phyloP scores from a whole-genome alignment of 2,797 vertebrate species.

The Oryzias dopingdopingensis region DNA sequence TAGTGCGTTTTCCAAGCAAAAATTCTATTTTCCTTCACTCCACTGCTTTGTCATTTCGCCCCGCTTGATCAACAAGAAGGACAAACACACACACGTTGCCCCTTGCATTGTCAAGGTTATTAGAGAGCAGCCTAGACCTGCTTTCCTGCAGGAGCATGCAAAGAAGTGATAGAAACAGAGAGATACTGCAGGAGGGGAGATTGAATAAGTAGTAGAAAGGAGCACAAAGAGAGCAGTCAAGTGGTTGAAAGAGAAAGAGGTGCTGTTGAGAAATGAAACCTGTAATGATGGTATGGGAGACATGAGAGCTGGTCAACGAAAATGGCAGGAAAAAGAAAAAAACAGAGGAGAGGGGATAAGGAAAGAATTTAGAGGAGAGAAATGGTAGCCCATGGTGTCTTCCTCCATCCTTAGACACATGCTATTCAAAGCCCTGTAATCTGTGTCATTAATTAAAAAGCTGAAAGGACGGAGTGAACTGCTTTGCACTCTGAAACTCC shows the following conservation, averaged over 20 bases:
- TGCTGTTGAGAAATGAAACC: constrained; percentile 64
- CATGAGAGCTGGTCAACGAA: constrained; percentile 35
- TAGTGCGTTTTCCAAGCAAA: too few species aligned
- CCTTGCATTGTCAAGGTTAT: constrained; percentile 71
- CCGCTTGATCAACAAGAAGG: too few species aligned
- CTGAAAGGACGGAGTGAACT: constrained; percentile 68
- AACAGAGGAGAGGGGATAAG: constrained; percentile 16
- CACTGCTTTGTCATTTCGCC: constrained; percentile 1
- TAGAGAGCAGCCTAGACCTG: constrained; percentile 35
- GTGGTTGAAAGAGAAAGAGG: constrained; percentile 49
- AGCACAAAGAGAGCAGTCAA: constrained; percentile 58
- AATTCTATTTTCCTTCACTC: constrained; percentile 50
- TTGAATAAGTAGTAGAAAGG: constrained; percentile 49
- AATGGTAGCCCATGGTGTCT: constrained; percentile 47
- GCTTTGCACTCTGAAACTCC: constrained; percentile 54
- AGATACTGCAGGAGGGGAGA: constrained; percentile 44
- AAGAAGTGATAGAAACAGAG: constrained; percentile 34
- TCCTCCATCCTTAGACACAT: constrained; percentile 74
- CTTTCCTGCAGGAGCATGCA: constrained; percentile 37
- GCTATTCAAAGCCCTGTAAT: constrained; percentile 75
- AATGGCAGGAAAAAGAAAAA: constrained; percentile 39
- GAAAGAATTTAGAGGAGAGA: constrained; percentile 58
- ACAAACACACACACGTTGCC: constrained; percentile 6
- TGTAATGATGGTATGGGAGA: constrained; percentile 61
- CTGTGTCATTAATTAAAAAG: constrained; percentile 79